Base-by-base conservation (phyloP, 1,140 invertebrate genomes). In the Aphelenchoides fujianensis region DNA sequence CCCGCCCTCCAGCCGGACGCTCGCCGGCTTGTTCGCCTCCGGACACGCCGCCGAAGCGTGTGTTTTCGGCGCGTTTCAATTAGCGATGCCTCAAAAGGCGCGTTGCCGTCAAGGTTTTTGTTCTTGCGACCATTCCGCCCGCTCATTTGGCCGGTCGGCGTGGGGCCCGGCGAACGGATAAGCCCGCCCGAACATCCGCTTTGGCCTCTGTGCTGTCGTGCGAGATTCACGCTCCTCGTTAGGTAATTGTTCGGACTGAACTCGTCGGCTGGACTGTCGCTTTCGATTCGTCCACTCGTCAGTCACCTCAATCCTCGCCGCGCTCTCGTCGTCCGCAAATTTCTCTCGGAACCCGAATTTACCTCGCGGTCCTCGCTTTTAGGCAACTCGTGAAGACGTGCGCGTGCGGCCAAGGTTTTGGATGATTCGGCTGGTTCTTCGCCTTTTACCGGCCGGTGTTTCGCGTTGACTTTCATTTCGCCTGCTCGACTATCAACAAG, bases 21-120 rank as follows among this genome's bases (percentile, higher is more conserved):
- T n/a, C n/a, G n/a, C n/a, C n/a, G n/a, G n/a, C n/a, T n/a, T n/a
- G 41, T 48, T 48, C 12, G 41, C 23, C 41, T 12, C 23, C 41
- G 23, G 41, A 16, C 41, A 48, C 23, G 12, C 23, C 41, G 23
- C 41, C n/a, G n/a, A n/a, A 48, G 23, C 41, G 41, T 48, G 41
- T 48, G 12, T 48, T 48, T 48, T 48, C 41, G 41, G 41, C 41
- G 41, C 41, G 23, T 48, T 48, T 48, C 41, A 48, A 48, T 48
- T 48, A 48, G 41, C 41, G 23, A 48, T 23, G 41, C 41, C 41
- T 48, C 41, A 48, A 23, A 48, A 48, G 41, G 41, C 41, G 12
- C 41, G 41, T 12, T 48, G 23, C 41, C 12, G 12, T 48, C 12
- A n/a, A 23, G 41, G 23, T 12, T 16, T 48, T 23, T 12, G 41